phyloP scores from a whole-genome alignment of 2,113 vertebrate species.

The Fulmarus glacialis region DNA sequence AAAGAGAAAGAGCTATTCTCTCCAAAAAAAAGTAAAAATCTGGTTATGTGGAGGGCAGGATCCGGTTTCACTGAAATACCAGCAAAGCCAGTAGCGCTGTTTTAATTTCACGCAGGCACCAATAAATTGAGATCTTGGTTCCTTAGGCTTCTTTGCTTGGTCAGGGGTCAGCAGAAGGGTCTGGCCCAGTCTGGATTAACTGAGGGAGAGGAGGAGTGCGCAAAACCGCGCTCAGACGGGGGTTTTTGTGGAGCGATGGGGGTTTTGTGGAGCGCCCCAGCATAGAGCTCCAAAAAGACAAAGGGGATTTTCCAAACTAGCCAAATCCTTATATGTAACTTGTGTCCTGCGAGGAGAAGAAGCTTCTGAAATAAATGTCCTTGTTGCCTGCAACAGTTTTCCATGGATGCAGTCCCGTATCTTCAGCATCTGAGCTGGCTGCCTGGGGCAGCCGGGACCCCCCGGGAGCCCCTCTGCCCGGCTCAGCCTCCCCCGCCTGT shows the following conservation, averaged over 20 bases:
- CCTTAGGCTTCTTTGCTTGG: neutral
- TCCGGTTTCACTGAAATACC: neutral
- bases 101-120: neutral
- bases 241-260: neutral
- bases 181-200: neutral
- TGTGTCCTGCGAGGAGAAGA: neutral
- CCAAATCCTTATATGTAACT: neutral
- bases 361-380: neutral
- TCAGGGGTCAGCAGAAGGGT: neutral
- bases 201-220: neutral
- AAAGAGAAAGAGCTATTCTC: neutral
- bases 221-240: neutral
- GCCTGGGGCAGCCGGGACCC: neutral
- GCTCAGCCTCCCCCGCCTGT: neutral
- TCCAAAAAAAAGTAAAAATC: neutral
- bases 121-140: neutral
- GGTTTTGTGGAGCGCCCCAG: accelerated
- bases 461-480: accelerated
- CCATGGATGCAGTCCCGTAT: neutral
- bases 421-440: neutral
- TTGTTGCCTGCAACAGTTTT: neutral
- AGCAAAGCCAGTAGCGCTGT: neutral
- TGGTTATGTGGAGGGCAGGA: neutral
- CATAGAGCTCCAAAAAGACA: neutral
- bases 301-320: neutral